phyloP scores from a whole-genome alignment of 2,113 vertebrate species.

The Gopherus flavomarginatus region DNA sequence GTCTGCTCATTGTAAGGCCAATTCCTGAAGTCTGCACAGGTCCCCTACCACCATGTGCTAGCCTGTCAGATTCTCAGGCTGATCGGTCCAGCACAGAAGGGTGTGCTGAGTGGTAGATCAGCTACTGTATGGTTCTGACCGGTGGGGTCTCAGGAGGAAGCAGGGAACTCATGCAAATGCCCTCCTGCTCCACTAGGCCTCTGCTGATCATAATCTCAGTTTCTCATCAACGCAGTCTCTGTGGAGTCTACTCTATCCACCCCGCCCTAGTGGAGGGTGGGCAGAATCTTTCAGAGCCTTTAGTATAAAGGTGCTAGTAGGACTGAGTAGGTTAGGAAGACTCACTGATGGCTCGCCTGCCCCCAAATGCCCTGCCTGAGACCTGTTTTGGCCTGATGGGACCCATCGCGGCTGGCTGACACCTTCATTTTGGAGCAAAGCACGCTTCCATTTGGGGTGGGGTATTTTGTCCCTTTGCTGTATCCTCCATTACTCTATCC shows the following conservation, averaged over 20 bases:
- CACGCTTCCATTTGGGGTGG: neutral
- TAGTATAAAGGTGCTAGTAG: neutral
- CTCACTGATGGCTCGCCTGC: neutral
- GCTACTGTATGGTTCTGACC: neutral
- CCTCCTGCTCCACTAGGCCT: accelerated
- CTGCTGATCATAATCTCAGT: neutral
- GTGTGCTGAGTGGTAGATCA: accelerated
- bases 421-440: neutral
- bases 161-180: neutral
- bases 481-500: neutral
- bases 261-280: neutral
- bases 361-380: neutral
- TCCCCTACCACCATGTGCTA: accelerated
- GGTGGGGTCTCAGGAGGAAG: neutral
- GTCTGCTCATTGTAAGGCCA: neutral
- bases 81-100: neutral
- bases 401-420: neutral
- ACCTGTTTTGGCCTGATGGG: neutral
- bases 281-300: neutral
- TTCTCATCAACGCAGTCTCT: neutral
- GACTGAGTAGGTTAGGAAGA: neutral
- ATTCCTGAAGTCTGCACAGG: neutral
- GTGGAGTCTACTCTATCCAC: neutral
- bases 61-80: neutral
- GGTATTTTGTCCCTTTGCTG: neutral